Evolutionary conservation across 2,888 invertebrate species (phyloP).

Genomic region (Encarsia formosa): DNA sequence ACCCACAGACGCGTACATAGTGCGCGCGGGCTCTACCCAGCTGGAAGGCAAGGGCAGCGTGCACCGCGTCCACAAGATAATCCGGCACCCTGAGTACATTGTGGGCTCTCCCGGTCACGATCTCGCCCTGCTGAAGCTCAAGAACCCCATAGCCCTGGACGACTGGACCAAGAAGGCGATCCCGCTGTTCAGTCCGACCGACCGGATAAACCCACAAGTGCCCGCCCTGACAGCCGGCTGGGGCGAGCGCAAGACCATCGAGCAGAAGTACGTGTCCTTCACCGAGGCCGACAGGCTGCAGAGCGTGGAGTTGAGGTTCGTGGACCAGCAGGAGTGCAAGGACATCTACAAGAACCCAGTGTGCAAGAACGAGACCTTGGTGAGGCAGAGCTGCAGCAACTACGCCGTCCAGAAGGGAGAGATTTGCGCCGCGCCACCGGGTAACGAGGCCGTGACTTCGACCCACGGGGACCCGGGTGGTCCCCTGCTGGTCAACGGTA

Average conservation of each 20-base stretch:
- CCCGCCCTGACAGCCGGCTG: constrained; percentile 35
- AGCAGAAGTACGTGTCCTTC: background rate
- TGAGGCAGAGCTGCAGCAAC: constrained; percentile 26
- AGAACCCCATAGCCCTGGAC: constrained; percentile 42
- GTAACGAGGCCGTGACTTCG: constrained; percentile 52
- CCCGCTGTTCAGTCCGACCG: constrained; percentile 24
- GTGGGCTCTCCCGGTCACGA: constrained; percentile 43
- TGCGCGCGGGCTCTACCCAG: constrained; percentile 46
- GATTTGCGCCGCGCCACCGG: constrained; percentile 56
- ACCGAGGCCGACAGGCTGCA: background rate
- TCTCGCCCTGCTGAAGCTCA: constrained; percentile 55
- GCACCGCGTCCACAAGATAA: constrained; percentile 17
- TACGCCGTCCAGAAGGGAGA: too few species aligned
- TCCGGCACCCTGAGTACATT: constrained; percentile 17
- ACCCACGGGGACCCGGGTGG: constrained; percentile 25
- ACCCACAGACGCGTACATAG: background rate
- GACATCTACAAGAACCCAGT: constrained; percentile 5
- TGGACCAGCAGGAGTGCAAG: background rate
- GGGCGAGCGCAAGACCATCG: constrained; percentile 32
- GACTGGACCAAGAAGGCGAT: constrained; percentile 14
- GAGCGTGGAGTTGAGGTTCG: background rate
- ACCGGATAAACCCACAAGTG: constrained; percentile 28
- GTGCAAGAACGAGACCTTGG: too few species aligned
- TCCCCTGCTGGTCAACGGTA: constrained; percentile 17
- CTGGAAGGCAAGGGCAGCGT: constrained; percentile 31